Evolutionary conservation across 2,113 vertebrate genomes (phyloP).

Genomic region (Amphilophus citrinellus): DNA sequence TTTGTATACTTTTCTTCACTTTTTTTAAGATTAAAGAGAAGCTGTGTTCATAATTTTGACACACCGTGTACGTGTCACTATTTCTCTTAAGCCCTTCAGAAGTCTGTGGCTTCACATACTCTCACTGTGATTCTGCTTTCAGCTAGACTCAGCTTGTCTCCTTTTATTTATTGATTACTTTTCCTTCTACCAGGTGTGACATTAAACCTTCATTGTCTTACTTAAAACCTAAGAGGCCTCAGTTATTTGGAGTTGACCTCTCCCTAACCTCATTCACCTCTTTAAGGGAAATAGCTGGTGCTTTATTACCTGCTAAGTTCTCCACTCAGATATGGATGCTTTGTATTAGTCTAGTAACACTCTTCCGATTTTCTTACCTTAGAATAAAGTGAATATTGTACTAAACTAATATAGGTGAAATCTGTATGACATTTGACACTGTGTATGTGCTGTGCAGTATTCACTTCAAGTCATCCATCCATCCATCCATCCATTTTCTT

Average conservation of each 20-base stretch:
- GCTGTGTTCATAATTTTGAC: conserved; percentile 39
- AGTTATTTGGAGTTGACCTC: background rate
- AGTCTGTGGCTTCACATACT: background rate
- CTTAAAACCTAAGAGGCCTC: background rate
- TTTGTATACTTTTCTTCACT: conserved; percentile 23
- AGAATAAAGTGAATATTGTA: background rate
- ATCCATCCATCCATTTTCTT: too few relatives aligned
- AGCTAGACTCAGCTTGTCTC: background rate
- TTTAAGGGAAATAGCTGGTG: background rate
- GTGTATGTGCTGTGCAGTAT: background rate
- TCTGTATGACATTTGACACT: background rate
- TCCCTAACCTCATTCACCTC: background rate
- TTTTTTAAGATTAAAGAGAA: conserved; percentile 27
- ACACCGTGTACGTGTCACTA: background rate
- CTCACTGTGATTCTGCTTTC: background rate
- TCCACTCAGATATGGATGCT: background rate
- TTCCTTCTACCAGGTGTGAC: background rate
- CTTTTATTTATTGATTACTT: background rate
- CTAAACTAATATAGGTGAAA: background rate
- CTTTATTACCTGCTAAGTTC: background rate
- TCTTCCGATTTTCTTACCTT: background rate
- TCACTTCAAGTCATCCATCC: background rate
- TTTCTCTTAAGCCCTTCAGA: background rate
- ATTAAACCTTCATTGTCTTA: background rate
- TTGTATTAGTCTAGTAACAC: background rate